These are phyloP conservation scores for Tonatia bakeri DNA, from an alignment of 2,113 vertebrate genomes.

Conservation along the genomic window DNA sequence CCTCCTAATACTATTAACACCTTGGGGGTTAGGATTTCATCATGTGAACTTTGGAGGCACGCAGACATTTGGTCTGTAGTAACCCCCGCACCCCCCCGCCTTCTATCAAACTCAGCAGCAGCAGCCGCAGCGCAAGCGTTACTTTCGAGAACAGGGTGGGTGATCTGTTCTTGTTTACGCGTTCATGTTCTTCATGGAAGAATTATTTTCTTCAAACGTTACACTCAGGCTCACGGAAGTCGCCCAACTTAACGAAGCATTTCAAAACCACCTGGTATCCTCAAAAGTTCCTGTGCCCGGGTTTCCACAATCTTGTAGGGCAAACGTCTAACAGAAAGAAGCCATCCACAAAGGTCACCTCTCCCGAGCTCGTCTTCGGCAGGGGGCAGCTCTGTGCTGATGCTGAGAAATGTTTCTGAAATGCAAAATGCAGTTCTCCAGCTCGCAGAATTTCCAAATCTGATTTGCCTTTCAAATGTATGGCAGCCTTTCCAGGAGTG, in stretches of 20 bases:
- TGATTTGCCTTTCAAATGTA: constrained; percentile 59
- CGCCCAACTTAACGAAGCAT: constrained; percentile 38
- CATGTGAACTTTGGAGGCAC: background rate
- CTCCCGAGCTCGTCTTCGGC: constrained; percentile 13
- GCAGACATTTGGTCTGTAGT: background rate
- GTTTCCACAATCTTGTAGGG: background rate
- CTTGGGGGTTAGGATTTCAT: background rate
- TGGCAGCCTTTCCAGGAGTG: constrained; percentile 62
- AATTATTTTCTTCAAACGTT: background rate
- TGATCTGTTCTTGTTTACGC: background rate
- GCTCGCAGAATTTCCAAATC: constrained; percentile 54
- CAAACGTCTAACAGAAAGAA: constrained; percentile 34
- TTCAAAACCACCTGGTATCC: constrained; percentile 56
- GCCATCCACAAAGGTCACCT: background rate
- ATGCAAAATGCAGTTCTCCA: constrained; percentile 5
- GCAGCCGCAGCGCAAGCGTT: too few species aligned
- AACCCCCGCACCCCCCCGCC: background rate
- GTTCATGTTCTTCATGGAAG: background rate
- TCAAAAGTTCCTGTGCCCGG: constrained; percentile 31
- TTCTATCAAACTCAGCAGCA: background rate
- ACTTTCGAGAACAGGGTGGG: background rate
- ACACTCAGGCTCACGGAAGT: background rate
- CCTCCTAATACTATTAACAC: background rate
- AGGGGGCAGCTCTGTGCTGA: background rate
- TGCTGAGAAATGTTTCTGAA: constrained; percentile 10